Percentiles rank a stretch among this genome's conserved stretches.
phyloP scores from a whole-genome alignment of 2,113 vertebrate species.

The Marmota flaviventris region DNA sequence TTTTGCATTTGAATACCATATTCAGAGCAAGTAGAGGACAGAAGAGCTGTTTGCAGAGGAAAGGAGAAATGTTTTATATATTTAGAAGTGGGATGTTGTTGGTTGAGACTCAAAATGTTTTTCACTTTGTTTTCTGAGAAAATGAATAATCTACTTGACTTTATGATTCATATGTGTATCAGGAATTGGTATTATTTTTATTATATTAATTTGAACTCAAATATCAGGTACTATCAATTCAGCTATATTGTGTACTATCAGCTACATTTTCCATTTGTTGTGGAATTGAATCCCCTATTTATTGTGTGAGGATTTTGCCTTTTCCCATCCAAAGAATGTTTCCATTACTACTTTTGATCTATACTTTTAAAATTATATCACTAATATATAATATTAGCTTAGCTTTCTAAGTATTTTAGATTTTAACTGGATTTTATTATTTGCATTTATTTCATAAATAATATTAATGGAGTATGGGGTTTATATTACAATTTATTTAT shows the following conservation, averaged over 20 bases:
- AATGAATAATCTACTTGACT: not conserved
- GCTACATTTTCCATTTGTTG: not conserved
- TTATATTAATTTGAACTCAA: constrained; percentile 14
- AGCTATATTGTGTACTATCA: not conserved
- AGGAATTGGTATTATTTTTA: not conserved
- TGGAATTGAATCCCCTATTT: constrained; percentile 18
- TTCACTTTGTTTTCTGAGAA: constrained; percentile 44
- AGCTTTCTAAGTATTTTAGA: not conserved
- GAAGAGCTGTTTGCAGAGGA: not conserved
- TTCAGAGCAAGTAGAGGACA: not conserved
- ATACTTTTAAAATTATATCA: not conserved
- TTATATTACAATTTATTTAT: too few species aligned
- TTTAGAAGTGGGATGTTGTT: not conserved
- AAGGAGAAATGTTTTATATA: not conserved
- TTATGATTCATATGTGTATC: not conserved
- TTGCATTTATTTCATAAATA: not conserved
- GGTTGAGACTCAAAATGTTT: not conserved
- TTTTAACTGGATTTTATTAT: not conserved
- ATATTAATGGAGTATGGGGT: too few species aligned
- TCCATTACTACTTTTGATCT: not conserved
- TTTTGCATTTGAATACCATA: not conserved
- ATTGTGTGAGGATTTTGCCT: not conserved
- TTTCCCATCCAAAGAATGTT: not conserved
- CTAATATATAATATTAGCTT: not conserved
- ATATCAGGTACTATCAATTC: not conserved